phyloP scores from a whole-genome alignment of 2,888 invertebrate species.

The Chrysolina oricalcia region DNA sequence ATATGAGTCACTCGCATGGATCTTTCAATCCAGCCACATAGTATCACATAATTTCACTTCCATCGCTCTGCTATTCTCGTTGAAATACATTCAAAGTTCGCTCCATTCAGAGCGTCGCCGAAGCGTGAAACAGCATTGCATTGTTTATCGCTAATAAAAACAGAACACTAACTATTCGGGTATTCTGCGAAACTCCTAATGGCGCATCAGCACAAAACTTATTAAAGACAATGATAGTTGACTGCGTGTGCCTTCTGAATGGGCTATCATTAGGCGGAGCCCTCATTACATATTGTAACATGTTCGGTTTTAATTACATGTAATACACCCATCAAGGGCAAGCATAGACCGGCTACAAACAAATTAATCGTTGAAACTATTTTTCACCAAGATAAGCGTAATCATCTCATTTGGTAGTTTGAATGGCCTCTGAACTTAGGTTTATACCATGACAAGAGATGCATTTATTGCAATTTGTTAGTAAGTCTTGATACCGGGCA shows the following conservation, averaged over 20 bases:
- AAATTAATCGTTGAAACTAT: conserved; percentile 10
- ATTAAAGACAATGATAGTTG: conserved; percentile 33
- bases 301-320: conserved; percentile 28
- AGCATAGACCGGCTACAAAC: background rate
- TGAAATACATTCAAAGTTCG: background rate
- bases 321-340: conserved; percentile 16
- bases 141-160: conserved; percentile 17
- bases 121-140: conserved; percentile 18
- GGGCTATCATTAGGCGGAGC: conserved; percentile 29
- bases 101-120: background rate
- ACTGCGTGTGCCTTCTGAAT: conserved; percentile 30
- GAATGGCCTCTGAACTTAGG: conserved; percentile 5
- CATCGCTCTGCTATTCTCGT: conserved; percentile 10
- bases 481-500: no score
- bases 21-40: no score
- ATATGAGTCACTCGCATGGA: no score
- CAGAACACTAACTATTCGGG: conserved; percentile 19
- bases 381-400: conserved; percentile 9
- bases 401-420: background rate
- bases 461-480: no score
- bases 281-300: conserved; percentile 20
- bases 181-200: conserved; percentile 13
- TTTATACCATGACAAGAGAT: no score
- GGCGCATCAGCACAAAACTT: conserved; percentile 29
- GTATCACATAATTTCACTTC: no score